These are phyloP conservation scores for Megastigmus dorsalis DNA, from an alignment of 2,888 invertebrate genomes.

Conservation along the genomic window DNA sequence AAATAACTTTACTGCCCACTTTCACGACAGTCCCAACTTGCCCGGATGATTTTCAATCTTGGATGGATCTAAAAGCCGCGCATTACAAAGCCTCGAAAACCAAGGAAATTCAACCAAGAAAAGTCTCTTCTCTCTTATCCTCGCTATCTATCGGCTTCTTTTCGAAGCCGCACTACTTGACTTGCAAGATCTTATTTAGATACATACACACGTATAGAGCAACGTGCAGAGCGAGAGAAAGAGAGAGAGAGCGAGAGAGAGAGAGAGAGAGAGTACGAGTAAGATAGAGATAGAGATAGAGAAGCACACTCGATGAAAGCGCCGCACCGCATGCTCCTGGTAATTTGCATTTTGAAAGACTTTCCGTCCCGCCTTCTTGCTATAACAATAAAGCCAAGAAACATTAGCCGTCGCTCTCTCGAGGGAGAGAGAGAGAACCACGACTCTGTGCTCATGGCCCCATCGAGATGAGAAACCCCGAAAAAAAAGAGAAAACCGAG, in stretches of 20 bases:
- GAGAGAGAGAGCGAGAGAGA: no score
- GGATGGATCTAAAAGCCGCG: no score
- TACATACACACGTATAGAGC: no score
- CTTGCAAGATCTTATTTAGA: conserved; percentile 43
- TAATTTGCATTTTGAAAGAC: conserved; percentile 51
- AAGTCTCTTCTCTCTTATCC: not conserved
- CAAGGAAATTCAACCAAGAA: no score
- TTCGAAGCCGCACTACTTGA: conserved; percentile 1
- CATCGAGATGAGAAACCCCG: not conserved
- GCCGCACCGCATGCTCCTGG: not conserved
- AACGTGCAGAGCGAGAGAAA: not conserved
- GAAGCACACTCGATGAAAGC: not conserved
- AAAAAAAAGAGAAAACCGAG: no score
- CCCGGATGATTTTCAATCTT: no score
- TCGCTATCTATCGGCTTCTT: conserved; percentile 3
- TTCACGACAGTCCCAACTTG: no score
- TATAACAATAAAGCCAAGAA: not conserved
- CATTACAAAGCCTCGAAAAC: no score
- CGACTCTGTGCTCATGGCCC: no score
- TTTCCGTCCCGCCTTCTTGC: not conserved
- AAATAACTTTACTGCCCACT: no score
- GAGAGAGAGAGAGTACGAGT: not conserved
- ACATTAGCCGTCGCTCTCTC: not conserved
- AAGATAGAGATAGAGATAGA: no score
- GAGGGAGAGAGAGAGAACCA: no score